A percentile compares a stretch with the other conserved stretches of the same genome.
Evolutionary conservation across 2,888 invertebrate species (phyloP).

Genomic region (Monoplex corrugatus): DNA sequence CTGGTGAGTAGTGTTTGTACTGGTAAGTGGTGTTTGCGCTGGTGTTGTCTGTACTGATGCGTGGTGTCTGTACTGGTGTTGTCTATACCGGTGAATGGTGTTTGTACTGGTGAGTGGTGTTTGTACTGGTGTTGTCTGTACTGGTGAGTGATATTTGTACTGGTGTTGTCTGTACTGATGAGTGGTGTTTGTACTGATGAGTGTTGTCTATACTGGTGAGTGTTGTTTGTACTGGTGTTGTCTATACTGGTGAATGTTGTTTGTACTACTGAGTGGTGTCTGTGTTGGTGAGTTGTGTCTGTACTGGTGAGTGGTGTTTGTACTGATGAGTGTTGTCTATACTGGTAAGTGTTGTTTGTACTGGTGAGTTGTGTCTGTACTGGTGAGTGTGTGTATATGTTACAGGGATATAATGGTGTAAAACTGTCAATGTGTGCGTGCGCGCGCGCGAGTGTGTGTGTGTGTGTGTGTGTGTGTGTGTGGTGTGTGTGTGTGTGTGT

Average conservation of each 20-base stretch:
- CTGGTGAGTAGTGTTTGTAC: neutral
- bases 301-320: too few relatives aligned
- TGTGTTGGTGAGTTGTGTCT: too few relatives aligned
- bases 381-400: neutral
- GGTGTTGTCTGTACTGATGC: too few relatives aligned
- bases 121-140: neutral
- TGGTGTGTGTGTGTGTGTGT: neutral
- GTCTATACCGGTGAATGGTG: too few relatives aligned
- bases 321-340: neutral
- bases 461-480: neutral
- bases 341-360: neutral
- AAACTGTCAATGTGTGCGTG: neutral
- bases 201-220: neutral
- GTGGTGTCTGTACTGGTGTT: too few relatives aligned
- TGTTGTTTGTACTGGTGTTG: neutral
- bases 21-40: too few relatives aligned
- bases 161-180: neutral
- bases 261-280: too few relatives aligned
- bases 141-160: too few relatives aligned
- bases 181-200: neutral
- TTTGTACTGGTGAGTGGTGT: neutral
- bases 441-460: too few relatives aligned
- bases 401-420: neutral
- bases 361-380: too few relatives aligned
- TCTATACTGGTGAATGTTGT: neutral